These are phyloP conservation scores for Leistus spinibarbis DNA, from an alignment of 2,888 invertebrate species.

Conservation along the genomic window DNA sequence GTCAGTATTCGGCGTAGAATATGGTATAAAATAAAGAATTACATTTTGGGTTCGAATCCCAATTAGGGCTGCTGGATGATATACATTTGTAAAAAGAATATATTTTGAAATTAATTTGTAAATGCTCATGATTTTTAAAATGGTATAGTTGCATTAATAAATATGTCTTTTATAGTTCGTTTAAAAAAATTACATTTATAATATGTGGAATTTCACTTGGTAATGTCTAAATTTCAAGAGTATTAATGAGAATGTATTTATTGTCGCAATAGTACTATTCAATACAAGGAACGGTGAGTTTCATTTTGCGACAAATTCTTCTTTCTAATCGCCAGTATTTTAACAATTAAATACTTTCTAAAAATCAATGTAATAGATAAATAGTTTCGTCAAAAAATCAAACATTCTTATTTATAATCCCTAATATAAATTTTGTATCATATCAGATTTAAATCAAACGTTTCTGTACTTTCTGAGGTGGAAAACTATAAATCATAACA, in stretches of 20 bases:
- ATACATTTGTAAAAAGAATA: background rate
- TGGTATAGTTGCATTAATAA: background rate
- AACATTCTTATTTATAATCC: too few species aligned
- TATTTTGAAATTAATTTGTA: background rate
- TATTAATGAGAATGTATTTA: background rate
- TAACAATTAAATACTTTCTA: background rate
- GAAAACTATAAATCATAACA: too few species aligned
- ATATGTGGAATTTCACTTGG: background rate
- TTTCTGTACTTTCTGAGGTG: too few species aligned
- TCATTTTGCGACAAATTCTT: background rate
- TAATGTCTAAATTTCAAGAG: background rate
- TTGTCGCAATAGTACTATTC: background rate
- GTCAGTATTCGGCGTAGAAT: background rate
- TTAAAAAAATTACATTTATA: background rate
- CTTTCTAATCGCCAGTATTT: background rate
- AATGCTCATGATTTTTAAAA: background rate
- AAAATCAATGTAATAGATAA: background rate
- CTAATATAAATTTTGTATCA: too few species aligned
- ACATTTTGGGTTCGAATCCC: background rate
- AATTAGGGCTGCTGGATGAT: background rate
- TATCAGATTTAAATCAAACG: too few species aligned
- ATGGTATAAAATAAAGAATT: background rate
- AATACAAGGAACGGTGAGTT: background rate
- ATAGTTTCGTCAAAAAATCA: too few species aligned
- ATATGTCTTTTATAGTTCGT: background rate